Evolutionary conservation across 2,888 invertebrate species (phyloP).

Genomic region (Sycophila texana): DNA sequence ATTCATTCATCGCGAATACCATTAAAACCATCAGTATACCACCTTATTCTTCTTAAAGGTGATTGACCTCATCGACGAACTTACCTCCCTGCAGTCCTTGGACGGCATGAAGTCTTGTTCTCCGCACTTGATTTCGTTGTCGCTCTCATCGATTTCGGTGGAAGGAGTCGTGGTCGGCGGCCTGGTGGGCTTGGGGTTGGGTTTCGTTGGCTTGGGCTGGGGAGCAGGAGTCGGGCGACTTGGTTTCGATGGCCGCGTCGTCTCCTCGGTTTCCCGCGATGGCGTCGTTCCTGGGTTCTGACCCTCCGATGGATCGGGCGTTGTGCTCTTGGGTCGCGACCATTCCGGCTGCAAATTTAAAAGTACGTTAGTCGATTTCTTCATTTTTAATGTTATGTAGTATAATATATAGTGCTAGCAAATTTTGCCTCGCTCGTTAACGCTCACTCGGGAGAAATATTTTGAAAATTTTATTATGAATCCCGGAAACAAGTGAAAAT

Average conservation of each 20-base stretch:
- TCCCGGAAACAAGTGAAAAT: too few relatives aligned
- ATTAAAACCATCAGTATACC: too few relatives aligned
- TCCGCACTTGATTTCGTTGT: conserved; percentile 76
- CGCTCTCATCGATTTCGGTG: conserved; percentile 75
- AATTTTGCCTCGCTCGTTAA: too few relatives aligned
- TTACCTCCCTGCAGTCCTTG: conserved; percentile 79
- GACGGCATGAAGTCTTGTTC: conserved; percentile 79
- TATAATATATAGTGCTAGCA: too few relatives aligned
- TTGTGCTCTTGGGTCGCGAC: conserved; percentile 87
- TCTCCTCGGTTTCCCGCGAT: conserved; percentile 62
- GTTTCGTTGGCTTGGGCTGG: conserved; percentile 56
- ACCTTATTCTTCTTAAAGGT: too few relatives aligned
- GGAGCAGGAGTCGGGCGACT: conserved; percentile 47
- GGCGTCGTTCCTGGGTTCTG: conserved; percentile 49
- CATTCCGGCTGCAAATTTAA: conserved; percentile 83
- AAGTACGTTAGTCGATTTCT: too few relatives aligned
- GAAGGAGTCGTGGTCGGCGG: conserved; percentile 58
- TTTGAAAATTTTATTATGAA: too few relatives aligned
- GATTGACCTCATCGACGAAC: conserved; percentile 15
- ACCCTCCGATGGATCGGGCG: conserved; percentile 70
- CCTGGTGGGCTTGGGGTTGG: conserved; percentile 53
- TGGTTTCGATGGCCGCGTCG: conserved; percentile 59
- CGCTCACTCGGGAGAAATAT: too few relatives aligned
- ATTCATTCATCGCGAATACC: too few relatives aligned
- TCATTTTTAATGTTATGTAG: too few relatives aligned